Percentiles rank a stretch among this genome's conserved stretches.
Conservation (phyloP, 2,888 invertebrate genomes). For the Tetranychus piercei region DNA sequence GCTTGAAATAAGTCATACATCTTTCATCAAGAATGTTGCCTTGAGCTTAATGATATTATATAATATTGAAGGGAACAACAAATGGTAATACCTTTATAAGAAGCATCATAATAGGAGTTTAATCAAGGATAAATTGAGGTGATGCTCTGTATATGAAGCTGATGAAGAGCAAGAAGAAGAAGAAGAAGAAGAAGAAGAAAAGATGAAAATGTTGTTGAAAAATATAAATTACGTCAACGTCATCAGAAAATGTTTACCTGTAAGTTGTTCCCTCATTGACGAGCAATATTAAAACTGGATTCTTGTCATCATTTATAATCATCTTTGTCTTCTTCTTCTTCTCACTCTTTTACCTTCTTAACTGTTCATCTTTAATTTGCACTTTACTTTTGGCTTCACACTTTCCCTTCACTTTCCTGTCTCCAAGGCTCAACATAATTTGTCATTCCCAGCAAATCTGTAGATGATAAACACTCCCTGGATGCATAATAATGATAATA, state of each 20-base stretch:
- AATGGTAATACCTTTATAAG: no score
- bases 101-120: no score
- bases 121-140: no score
- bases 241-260: not conserved
- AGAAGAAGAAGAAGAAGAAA: not conserved
- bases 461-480: not conserved
- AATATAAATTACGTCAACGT: not conserved
- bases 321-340: not conserved
- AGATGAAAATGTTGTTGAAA: not conserved
- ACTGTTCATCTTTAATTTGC: constrained; percentile 1
- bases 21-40: no score
- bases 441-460: not conserved
- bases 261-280: not conserved
- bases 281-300: not conserved
- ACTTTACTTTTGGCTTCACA: not conserved
- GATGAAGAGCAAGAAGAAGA: no score
- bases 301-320: not conserved
- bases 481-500: not conserved
- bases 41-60: no score
- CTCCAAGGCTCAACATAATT: not conserved
- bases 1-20: no score
- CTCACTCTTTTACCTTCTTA: not conserved
- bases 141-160: no score
- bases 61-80: no score
- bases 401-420: not conserved